Evolutionary conservation across 2,113 vertebrate species (phyloP).

Genomic region (Nerophis lumbriciformis): DNA sequence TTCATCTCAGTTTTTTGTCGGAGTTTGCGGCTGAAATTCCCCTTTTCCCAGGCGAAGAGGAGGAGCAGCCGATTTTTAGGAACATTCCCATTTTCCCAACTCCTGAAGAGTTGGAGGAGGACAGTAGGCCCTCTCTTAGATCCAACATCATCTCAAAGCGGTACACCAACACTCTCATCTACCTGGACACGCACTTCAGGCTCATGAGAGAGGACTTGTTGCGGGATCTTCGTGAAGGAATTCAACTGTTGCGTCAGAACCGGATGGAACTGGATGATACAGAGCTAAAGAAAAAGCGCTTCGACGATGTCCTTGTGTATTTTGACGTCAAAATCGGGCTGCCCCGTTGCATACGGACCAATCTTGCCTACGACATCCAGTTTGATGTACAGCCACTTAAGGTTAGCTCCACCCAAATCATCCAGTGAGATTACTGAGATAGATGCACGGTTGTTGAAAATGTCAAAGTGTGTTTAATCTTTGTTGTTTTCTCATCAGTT

Average conservation of each 20-base stretch:
- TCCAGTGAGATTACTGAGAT: neutral
- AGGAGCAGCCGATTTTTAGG: slow-evolving; percentile 68
- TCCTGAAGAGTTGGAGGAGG: slow-evolving; percentile 75
- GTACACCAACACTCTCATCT: slow-evolving; percentile 77
- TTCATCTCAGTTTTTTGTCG: too few species aligned
- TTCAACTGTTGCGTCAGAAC: slow-evolving; percentile 75
- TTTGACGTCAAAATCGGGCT: slow-evolving; percentile 73
- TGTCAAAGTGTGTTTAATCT: neutral
- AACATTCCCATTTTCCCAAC: slow-evolving; percentile 82
- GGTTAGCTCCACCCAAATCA: slow-evolving; percentile 44
- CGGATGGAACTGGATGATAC: slow-evolving; percentile 49
- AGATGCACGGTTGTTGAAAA: neutral
- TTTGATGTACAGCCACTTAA: slow-evolving; percentile 79
- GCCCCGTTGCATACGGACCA: slow-evolving; percentile 73
- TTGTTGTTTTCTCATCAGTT: slow-evolving; percentile 49
- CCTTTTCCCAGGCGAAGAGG: slow-evolving; percentile 42
- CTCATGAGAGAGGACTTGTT: slow-evolving; percentile 92
- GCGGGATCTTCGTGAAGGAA: slow-evolving; percentile 84
- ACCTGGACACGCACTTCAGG: slow-evolving; percentile 92
- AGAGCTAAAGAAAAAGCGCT: slow-evolving; percentile 69
- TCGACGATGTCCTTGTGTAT: slow-evolving; percentile 87
- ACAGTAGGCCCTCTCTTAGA: slow-evolving; percentile 79
- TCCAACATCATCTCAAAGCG: slow-evolving; percentile 77
- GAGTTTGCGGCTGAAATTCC: neutral
- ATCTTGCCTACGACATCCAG: slow-evolving; percentile 80